Evolutionary conservation across 2,113 vertebrate species (phyloP).

Genomic region (Haplotaxodon microlepis): DNA sequence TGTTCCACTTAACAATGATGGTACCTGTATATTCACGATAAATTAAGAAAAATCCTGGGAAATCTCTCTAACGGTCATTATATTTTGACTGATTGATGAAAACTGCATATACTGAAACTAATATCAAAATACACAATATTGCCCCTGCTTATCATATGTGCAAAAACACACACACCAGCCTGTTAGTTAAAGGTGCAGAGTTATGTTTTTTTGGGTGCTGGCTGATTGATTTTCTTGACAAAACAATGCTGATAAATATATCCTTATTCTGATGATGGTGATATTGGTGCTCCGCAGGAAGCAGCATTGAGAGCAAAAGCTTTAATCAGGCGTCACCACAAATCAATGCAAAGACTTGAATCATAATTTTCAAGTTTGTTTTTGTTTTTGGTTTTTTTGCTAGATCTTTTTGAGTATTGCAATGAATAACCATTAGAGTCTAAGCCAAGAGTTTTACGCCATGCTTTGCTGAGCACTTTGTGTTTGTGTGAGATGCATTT

Average conservation of each 20-base stretch:
- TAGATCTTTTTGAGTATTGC: not conserved
- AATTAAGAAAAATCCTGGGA: not conserved
- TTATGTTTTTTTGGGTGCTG: not conserved
- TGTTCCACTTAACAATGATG: not conserved
- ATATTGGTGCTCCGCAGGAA: not conserved
- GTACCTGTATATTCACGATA: not conserved
- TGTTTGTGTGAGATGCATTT: not conserved
- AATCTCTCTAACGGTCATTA: not conserved
- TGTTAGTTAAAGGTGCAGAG: conserved; percentile 6
- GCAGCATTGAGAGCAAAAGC: not conserved
- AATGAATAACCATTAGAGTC: not conserved
- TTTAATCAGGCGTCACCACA: not conserved
- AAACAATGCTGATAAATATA: conserved; percentile 3
- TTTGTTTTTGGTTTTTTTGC: not conserved
- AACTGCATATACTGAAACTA: not conserved
- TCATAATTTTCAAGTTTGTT: not conserved
- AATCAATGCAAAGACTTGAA: not conserved
- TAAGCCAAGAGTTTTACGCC: not conserved
- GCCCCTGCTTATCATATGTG: not conserved
- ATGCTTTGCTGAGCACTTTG: not conserved
- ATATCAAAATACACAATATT: not conserved
- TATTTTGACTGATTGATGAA: not conserved
- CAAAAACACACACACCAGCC: not conserved
- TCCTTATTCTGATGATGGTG: not conserved
- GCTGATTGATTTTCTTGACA: conserved; percentile 46